Base-by-base conservation (phyloP, 2,888 invertebrate species). In the Phytoseiulus persimilis region DNA sequence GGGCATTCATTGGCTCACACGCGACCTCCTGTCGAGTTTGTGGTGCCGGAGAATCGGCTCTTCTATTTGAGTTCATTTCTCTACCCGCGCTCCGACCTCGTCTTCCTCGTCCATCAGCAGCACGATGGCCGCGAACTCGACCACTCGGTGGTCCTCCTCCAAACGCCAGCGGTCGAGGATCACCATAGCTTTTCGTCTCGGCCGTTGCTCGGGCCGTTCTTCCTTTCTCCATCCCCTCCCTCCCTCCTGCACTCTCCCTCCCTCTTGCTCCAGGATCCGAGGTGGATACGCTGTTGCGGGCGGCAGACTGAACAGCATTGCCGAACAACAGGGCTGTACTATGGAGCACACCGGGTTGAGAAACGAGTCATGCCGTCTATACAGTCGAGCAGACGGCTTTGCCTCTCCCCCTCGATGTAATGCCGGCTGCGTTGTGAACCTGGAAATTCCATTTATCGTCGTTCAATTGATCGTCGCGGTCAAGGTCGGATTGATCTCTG, bases 161-260 rank as follows among this genome's bases (percentile, higher is more conserved):
- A 5, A 83, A 83, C 83, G 83, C 89, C 65, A 65, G 18, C 65
- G 65, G 65, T 89, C 87, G 83, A 83, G 39, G 45, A 65, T 83
- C 84, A 89, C 83, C 87, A 83, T 31, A 83, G 83, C 87, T 83
- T 90, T 83, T 87, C 89, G 89, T 90, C 90, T 89, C 83, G 83
- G 91, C 90, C 83, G 89, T 89, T 90, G 89, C 89, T 90, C 90
- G 90, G 31, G 83, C 89, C 89, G 32, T 87, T 45, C 90, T 83
- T 45, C 89, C 83, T 89, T 90, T 90, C 90, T 89, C 90, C 89
- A 83, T 89, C 39, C 83, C 65, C 89, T 90, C 90, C 90, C 83
- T 89, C 84, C 39, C 83, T 33, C 89, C 89, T 90, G 84, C 83
- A 84, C 87, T 89, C 83, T 65, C 28, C 18, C 65, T 65, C 18